A percentile compares a stretch with the other conserved stretches of the same genome.
These are phyloP conservation scores for Pseudoips prasinana DNA, from an alignment of 2,888 invertebrate genomes.

Conservation along the genomic window DNA sequence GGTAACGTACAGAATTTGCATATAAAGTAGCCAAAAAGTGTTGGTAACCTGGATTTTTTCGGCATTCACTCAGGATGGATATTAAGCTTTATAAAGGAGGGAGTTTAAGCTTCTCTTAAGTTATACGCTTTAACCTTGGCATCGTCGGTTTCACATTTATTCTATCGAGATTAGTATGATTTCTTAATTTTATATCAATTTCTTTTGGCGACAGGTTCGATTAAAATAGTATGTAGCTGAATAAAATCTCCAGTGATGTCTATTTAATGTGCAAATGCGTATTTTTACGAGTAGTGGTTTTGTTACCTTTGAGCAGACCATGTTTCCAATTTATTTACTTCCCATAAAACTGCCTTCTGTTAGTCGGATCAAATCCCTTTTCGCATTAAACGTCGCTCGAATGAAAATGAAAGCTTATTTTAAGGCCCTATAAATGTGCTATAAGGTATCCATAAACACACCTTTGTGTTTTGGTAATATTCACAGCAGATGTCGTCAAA, in stretches of 20 bases:
- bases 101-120: constrained; percentile 4
- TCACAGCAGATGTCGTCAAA: too few species aligned
- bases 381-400: constrained; percentile 7
- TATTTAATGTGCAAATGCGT: constrained; percentile 21
- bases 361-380: constrained; percentile 11
- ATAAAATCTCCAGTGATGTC: constrained; percentile 15
- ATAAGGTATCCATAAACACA: not conserved
- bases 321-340: constrained; percentile 15
- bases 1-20: constrained; percentile 33
- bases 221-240: constrained; percentile 15
- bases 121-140: too few species aligned
- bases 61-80: constrained; percentile 10
- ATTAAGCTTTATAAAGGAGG: constrained; percentile 6
- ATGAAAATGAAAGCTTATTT: constrained; percentile 11
- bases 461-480: constrained; percentile 1
- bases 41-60: constrained; percentile 24
- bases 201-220: constrained; percentile 6
- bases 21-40: constrained; percentile 27
- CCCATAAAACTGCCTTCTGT: constrained; percentile 16
- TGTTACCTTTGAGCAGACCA: constrained; percentile 13
- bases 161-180: too few species aligned
- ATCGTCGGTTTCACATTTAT: too few species aligned
- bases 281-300: constrained; percentile 17
- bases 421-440: constrained; percentile 7
- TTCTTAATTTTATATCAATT: too few species aligned